Percentiles rank a stretch among this genome's conserved stretches.
phyloP scores from a whole-genome alignment of 53 echinoderm and acorn worm species.

The Arbacia lixula region DNA sequence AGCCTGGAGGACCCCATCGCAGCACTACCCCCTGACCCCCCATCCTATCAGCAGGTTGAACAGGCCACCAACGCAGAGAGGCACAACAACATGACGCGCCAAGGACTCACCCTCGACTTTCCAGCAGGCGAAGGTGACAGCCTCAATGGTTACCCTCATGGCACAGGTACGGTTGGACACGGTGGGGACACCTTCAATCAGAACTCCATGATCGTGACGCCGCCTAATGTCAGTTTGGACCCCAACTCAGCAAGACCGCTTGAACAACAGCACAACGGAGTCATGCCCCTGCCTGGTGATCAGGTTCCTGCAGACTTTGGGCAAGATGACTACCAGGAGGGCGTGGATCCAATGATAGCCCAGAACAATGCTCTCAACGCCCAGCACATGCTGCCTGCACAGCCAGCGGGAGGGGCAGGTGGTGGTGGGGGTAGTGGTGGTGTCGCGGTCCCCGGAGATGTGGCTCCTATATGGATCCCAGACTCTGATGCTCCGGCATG shows the following conservation, averaged over 20 bases:
- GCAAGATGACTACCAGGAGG: background rate
- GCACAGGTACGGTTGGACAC: background rate
- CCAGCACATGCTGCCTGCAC: slow-evolving; percentile 21
- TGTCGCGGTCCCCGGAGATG: slow-evolving; percentile 73
- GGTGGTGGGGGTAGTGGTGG: slow-evolving; percentile 46
- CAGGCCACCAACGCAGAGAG: slow-evolving; percentile 64
- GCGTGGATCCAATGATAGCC: slow-evolving; percentile 27
- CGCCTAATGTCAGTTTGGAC: slow-evolving; percentile 26
- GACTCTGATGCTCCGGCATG: slow-evolving; percentile 85
- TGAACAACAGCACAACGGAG: background rate
- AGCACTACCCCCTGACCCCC: slow-evolving; percentile 74
- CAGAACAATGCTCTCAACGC: slow-evolving; percentile 53
- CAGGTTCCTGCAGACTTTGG: slow-evolving; percentile 39
- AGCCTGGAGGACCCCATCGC: background rate
- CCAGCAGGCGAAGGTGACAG: slow-evolving; percentile 36
- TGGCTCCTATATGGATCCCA: slow-evolving; percentile 96
- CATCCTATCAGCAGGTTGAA: slow-evolving; percentile 87
- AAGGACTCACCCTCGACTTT: slow-evolving; percentile 80
- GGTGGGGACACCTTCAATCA: background rate
- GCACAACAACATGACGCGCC: slow-evolving; percentile 55
- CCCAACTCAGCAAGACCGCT: slow-evolving; percentile 14
- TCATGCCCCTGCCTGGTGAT: slow-evolving; percentile 48
- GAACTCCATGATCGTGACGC: slow-evolving; percentile 16
- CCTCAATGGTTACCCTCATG: slow-evolving; percentile 6
- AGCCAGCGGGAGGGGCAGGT: slow-evolving; percentile 1